Evolutionary conservation across 2,113 vertebrate species (phyloP).

Genomic region (Empidonax traillii): DNA sequence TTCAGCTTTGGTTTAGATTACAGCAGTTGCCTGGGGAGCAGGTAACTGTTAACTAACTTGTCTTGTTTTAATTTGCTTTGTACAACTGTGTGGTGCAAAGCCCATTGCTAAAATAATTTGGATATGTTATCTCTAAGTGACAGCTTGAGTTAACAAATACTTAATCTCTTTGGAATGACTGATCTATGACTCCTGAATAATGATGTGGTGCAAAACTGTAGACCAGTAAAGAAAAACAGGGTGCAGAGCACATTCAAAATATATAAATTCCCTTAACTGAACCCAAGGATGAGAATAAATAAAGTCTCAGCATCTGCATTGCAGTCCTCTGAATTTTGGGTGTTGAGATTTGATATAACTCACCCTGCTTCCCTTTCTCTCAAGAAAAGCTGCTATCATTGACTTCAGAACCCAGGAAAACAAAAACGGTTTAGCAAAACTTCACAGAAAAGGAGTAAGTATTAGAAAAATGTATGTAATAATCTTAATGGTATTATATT

Average conservation of each 20-base stretch:
- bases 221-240: neutral
- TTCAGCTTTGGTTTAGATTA: neutral
- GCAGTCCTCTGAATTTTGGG: neutral
- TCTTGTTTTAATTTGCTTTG: neutral
- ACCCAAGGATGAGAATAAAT: neutral
- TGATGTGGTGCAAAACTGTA: neutral
- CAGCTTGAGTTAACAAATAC: neutral
- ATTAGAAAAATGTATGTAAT: neutral
- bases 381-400: neutral
- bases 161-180: neutral
- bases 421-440: neutral
- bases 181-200: neutral
- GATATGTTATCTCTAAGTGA: neutral
- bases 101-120: neutral
- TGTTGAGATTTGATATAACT: neutral
- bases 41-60: neutral
- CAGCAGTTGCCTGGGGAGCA: neutral
- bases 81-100: neutral
- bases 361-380: neutral
- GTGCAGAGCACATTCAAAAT: neutral
- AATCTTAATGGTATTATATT: neutral
- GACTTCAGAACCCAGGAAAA: neutral
- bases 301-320: neutral
- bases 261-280: neutral
- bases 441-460: neutral